phyloP scores from a whole-genome alignment of 1,140 invertebrate genomes.

The Plectus sambesii region DNA sequence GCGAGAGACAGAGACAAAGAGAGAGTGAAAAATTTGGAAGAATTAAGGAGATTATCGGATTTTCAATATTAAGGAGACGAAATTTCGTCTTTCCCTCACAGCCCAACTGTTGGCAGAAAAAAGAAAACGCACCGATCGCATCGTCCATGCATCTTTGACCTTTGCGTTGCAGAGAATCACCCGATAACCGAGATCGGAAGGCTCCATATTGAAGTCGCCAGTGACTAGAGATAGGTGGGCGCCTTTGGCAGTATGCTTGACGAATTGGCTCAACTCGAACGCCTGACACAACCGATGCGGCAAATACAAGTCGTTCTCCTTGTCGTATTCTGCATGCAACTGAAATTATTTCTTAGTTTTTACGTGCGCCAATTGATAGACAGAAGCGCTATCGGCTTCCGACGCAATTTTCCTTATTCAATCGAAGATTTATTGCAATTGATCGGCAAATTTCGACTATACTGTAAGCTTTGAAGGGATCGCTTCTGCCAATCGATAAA shows the following conservation, averaged over 20 bases:
- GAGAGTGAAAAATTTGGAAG: too few species aligned
- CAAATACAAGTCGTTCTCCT: slow-evolving; percentile 70
- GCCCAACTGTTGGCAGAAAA: background rate
- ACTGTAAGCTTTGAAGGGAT: too few species aligned
- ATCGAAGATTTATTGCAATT: too few species aligned
- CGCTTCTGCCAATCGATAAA: slow-evolving; percentile 2
- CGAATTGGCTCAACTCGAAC: slow-evolving; percentile 83
- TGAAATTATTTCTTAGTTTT: too few species aligned
- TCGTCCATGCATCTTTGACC: slow-evolving; percentile 50
- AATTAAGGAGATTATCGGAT: too few species aligned
- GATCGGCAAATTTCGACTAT: too few species aligned
- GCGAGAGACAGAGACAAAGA: too few species aligned
- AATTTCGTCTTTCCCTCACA: slow-evolving; percentile 11
- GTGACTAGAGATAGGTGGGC: slow-evolving; percentile 71
- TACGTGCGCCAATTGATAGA: too few species aligned
- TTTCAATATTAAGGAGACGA: too few species aligned
- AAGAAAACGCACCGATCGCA: slow-evolving; percentile 26
- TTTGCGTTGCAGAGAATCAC: slow-evolving; percentile 51
- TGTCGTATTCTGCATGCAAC: slow-evolving; percentile 88
- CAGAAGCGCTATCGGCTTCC: too few species aligned
- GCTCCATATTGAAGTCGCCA: slow-evolving; percentile 83
- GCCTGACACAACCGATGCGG: slow-evolving; percentile 79
- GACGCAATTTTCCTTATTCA: too few species aligned
- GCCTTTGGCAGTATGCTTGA: slow-evolving; percentile 63
- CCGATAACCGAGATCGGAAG: slow-evolving; percentile 67